Base-by-base conservation (phyloP, 2,888 invertebrate species). In the Philereme transversata region DNA sequence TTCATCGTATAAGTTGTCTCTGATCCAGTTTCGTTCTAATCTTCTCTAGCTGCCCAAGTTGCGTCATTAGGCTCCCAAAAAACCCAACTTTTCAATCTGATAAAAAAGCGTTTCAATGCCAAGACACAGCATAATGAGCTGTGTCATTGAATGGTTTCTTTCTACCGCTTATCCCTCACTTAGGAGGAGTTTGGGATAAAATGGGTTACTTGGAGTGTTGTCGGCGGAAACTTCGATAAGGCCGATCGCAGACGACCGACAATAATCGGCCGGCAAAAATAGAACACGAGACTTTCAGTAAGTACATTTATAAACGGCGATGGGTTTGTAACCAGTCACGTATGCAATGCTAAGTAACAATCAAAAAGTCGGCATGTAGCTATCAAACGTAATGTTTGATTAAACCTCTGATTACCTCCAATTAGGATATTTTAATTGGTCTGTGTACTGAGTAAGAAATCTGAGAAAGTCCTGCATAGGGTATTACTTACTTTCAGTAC, bases 61-160 rank as follows among this genome's bases (percentile, higher is more conserved):
- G 40, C 36, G 59, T 55, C 64, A 64, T 64, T 57, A 64, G 54
- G 60, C 48, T 49, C 56, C 51, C 22, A 22, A 22, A 64, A 64
- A 62, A 58, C 57, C 60, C 53, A 55, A 68, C 60, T 62, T 60
- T 62, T 57, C 67, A 68, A 67, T 70, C 68, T 59, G 55, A 67
- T 64, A 68, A 62, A 66, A 68, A 67, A 64, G 59, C 66, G 63
- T 69, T 62, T 67, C 68, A 64, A 64, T 57, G 65, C 52, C 46
- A 60, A 57, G 62, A 66, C 64, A 64, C 62, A 53, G 65, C 47
- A 61, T 68, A 70, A 68, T 70, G 67, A 68, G 64, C 70, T 62
- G 57, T 62, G 70, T 65, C 68, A 70, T 70, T 67, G 68, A 70
- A 64, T 67, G 67, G 53, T 60, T 65, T 66, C 65, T 67, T 63